Base-by-base conservation (phyloP, 1,140 invertebrate genomes). In the Tetramorium simillimum region DNA sequence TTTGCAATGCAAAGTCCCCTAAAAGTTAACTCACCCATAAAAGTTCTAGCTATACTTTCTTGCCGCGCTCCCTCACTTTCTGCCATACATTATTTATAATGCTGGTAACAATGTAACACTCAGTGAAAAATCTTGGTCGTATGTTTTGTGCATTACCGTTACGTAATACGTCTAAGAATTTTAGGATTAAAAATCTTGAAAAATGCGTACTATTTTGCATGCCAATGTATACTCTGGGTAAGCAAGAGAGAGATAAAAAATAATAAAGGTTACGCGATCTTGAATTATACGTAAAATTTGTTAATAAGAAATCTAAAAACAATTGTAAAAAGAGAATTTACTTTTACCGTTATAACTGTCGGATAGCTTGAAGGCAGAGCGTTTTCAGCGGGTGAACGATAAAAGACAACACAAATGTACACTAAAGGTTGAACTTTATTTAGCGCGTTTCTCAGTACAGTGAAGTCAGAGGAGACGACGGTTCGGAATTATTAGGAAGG, bases 1-100 rank as follows among this genome's bases (percentile, higher is more conserved):
- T 84, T 84, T 84, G 53, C 69, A 75, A 84, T 84, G 80, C 28
- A 84, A 84, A 84, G 14, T 73, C 18, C 6, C 6, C 40, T 60
- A 84, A 40, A 84, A 84, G 56, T 84, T 84, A 58, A 84, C 40
- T 73, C 40, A 37, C 14, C 51, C n/a, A 84, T 75, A 75, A 84
- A 84, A 84, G 43, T 84, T 75, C 12, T 28, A 18, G 40, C 33
- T 75, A 49, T 75, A 75, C 28, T 49, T 69, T n/a, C 21, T 69
- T 49, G 24, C 43, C 40, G 60, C 2, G 67, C n/a, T 62, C 18
- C n/a, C 21, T 73, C 18, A 49, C 40, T 73, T 24, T 46, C 80
- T 49, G 40, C 12, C 24, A 75, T 84, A 75, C 40, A 73, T 84
- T 84, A 84, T 84, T 84, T 84, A 84, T 84, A 73, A 73, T 33